phyloP scores from a whole-genome alignment of 1,140 invertebrate genomes.

The Drosophila arawakana region DNA sequence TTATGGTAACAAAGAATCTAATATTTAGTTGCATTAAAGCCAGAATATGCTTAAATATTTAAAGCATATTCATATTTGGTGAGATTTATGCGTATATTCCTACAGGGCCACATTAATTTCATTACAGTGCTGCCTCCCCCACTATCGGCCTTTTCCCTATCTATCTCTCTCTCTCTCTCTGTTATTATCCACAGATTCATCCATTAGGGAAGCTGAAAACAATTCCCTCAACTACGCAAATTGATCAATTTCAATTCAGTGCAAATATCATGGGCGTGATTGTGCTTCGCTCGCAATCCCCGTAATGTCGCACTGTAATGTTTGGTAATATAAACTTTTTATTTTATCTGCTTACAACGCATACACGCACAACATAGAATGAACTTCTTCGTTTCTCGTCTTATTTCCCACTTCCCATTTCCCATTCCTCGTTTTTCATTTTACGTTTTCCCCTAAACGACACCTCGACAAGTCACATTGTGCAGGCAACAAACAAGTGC shows the following conservation, averaged over 20 bases:
- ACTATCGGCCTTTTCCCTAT: not conserved
- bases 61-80: constrained; percentile 14
- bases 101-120: constrained; percentile 63
- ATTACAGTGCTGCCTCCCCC: constrained; percentile 46
- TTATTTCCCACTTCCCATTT: not conserved
- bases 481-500: constrained; percentile 6
- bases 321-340: constrained; percentile 74
- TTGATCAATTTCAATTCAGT: constrained; percentile 81
- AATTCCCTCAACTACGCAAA: constrained; percentile 78
- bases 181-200: constrained; percentile 44
- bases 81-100: constrained; percentile 32
- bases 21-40: constrained; percentile 28
- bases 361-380: constrained; percentile 4
- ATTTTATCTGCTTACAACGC: constrained; percentile 30
- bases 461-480: constrained; percentile 53
- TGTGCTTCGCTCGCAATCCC: constrained; percentile 51
- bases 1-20: not conserved
- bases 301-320: constrained; percentile 62
- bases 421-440: not conserved
- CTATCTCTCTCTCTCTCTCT: not conserved
- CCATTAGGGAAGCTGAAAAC: constrained; percentile 74
- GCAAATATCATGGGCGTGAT: constrained; percentile 79
- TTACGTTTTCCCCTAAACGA: constrained; percentile 8
- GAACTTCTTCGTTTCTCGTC: not conserved
- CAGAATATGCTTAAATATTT: constrained; percentile 2